phyloP scores from a whole-genome alignment of 2,797 vertebrate genomes.

The Crotalus adamanteus region DNA sequence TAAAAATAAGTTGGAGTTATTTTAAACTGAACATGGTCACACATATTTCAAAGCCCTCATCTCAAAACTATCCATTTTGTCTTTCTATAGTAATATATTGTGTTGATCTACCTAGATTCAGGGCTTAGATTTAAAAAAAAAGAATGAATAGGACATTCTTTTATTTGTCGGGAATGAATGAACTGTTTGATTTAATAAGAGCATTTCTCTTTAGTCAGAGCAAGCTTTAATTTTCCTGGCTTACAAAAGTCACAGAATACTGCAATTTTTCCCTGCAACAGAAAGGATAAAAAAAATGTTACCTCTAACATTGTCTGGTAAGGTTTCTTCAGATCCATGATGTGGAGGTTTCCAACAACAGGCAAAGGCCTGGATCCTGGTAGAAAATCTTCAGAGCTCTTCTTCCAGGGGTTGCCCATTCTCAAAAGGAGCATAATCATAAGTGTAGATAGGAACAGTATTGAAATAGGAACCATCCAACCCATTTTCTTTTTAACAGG shows the following conservation, averaged over 20 bases:
- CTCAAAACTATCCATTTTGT: not conserved
- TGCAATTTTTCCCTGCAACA: not conserved
- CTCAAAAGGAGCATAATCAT: slow-evolving; percentile 35
- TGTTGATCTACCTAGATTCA: not conserved
- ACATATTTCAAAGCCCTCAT: not conserved
- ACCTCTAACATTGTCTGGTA: slow-evolving; percentile 48
- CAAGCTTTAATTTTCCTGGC: not conserved
- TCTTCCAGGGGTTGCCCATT: slow-evolving; percentile 10
- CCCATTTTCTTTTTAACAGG: not conserved
- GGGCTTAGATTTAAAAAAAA: not conserved
- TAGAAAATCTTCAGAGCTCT: slow-evolving; percentile 15
- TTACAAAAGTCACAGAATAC: not conserved
- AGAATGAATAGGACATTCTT: not conserved
- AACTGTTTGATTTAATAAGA: not conserved
- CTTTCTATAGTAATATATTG: not conserved
- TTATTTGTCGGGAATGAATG: not conserved
- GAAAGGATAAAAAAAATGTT: not conserved
- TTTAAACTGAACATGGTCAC: not conserved
- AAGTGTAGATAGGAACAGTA: slow-evolving; percentile 5
- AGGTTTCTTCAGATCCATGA: slow-evolving; percentile 48
- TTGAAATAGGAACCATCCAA: not conserved
- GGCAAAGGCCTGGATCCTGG: slow-evolving; percentile 50
- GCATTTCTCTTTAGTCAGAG: not conserved
- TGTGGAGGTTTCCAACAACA: slow-evolving; percentile 55
- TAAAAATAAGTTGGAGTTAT: too few species aligned